These are phyloP conservation scores for Taurulus bubalis DNA, from an alignment of 2,113 vertebrate species.

Conservation along the genomic window DNA sequence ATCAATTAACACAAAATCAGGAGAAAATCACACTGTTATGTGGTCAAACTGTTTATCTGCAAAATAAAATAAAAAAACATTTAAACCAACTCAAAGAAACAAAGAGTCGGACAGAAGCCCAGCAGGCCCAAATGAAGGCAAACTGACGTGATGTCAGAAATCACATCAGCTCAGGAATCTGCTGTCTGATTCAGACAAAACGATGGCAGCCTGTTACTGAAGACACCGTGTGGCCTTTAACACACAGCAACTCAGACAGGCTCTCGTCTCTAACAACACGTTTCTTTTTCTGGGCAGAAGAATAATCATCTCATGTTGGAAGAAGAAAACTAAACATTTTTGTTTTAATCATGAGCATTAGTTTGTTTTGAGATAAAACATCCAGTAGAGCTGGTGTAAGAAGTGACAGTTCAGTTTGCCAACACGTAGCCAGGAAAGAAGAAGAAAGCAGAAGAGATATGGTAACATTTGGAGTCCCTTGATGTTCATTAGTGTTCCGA, in stretches of 20 bases:
- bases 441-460: conserved; percentile 34
- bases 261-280: background rate
- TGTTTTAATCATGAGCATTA: too few species aligned
- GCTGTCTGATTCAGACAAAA: conserved; percentile 12
- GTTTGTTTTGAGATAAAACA: background rate
- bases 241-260: background rate
- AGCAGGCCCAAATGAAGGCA: conserved; percentile 56
- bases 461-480: conserved; percentile 21
- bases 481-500: conserved; percentile 60
- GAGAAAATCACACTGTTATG: conserved; percentile 30
- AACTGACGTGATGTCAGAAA: conserved; percentile 47
- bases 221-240: background rate
- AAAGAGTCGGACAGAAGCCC: conserved; percentile 15
- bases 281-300: background rate
- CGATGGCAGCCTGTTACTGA: background rate
- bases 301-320: background rate
- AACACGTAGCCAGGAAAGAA: conserved; percentile 59
- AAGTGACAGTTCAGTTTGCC: conserved; percentile 63
- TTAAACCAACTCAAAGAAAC: conserved; percentile 9
- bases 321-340: too few species aligned
- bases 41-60: conserved; percentile 24
- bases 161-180: conserved; percentile 19
- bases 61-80: background rate
- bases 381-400: background rate
- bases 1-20: conserved; percentile 19